Base-by-base conservation (phyloP, 1,140 invertebrate genomes). In the Drosophila chauvacae region DNA sequence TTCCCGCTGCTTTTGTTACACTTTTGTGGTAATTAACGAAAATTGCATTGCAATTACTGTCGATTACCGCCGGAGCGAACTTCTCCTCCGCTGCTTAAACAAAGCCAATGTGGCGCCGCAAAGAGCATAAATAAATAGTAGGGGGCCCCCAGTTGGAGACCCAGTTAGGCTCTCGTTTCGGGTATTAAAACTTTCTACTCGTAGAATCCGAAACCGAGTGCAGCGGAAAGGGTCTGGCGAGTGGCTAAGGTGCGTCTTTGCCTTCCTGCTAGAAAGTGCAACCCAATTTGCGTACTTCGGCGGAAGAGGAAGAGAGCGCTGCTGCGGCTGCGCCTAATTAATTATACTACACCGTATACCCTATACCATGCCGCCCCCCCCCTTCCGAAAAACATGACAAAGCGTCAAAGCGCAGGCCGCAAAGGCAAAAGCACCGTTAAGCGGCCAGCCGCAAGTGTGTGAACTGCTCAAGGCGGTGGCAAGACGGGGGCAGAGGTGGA, bases 221-320 rank as follows among this genome's bases (percentile, higher is more conserved):
- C 66, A 68, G 48, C 39, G 66, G 62, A 30, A 70, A 68, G 35
- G 66, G 66, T 26, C 51, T 23, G 14, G 14, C 3, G 0, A 13
- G 23, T 26, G 61, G 26, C 7, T 16, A 66, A 70, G 66, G 66
- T 70, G 66, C 63, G 63, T 68, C 62, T 56, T 2, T 7, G 50
- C 26, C 61, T 69, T 70, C 66, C 66, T 70, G 66, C 66, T 70
- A 62, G 69, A 79, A 79, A 79, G 75, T 79, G 75, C 76, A 78
- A 78, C 74, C 74, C 74, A 70, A 78, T 45, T 77, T 51, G 75
- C 55, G 76, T 57, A 70, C 68, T 53, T 14, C 45, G 23, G 41
- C 73, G 72, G 74, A 53, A 68, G 73, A 68, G 58, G 48, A 70
- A 68, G 26, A 30, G 4, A 11, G 59, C 20, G 48, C 28, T 45